phyloP scores from a whole-genome alignment of 2,113 vertebrate species.

The Prunella himalayana region DNA sequence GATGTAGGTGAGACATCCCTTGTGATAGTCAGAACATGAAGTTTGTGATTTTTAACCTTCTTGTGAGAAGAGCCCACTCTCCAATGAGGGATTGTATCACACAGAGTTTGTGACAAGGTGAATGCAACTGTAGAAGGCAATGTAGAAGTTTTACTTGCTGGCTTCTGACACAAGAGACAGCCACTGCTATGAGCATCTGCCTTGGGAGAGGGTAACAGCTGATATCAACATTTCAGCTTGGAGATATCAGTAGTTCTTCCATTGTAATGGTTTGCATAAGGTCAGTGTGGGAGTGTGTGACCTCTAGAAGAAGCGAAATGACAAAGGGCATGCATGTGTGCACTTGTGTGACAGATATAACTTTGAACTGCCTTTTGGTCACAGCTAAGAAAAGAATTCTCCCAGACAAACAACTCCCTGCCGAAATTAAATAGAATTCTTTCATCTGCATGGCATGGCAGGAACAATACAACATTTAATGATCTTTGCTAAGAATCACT shows the following conservation, averaged over 20 bases:
- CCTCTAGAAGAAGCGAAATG: not conserved
- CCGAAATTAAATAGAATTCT: not conserved
- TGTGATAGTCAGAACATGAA: not conserved
- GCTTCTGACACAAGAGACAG: not conserved
- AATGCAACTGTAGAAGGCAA: not conserved
- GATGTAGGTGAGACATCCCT: not conserved
- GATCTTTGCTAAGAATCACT: not conserved
- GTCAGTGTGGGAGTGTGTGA: not conserved
- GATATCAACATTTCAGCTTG: not conserved
- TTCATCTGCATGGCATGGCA: constrained; percentile 8
- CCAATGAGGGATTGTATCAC: accelerated
- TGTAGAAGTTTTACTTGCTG: not conserved
- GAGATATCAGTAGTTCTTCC: not conserved
- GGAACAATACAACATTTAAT: not conserved
- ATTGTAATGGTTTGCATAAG: not conserved
- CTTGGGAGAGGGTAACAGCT: not conserved
- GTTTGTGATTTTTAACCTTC: not conserved
- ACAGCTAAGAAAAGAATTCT: not conserved
- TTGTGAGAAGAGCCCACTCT: not conserved
- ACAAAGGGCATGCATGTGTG: accelerated
- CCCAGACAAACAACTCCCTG: not conserved
- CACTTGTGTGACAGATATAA: not conserved
- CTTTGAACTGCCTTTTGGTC: not conserved
- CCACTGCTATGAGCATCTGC: not conserved
- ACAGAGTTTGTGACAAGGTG: not conserved